Evolutionary conservation across 2,797 vertebrate species (phyloP), one percentile per base, ranked within the genome.

Genomic region (Myoxocephalus aenaeus): DNA sequence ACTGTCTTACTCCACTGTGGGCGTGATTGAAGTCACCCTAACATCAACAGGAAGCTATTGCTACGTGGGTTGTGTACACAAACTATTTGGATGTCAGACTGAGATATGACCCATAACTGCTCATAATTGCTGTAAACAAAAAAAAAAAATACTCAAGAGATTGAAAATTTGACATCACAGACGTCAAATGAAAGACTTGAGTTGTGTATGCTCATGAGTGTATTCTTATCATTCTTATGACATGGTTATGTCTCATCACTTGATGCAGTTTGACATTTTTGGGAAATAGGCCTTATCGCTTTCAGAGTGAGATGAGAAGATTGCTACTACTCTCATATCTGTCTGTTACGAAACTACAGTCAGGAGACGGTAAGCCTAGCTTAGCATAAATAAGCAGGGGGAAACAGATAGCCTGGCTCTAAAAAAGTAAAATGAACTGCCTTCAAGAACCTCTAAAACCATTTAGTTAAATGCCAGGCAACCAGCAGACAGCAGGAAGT

Each of bases 31-130:
- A 92, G 91, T 92, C 70, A 14, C 72, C 40, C 56, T 86, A 92
- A 91, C 86, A 83, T 94, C 92, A 94, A 94, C 94, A 94, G 94
- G 94, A 94, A 93, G 89, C 80, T 73, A 68, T 90, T 89, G 77
- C 90, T 87, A 88, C 78, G 76, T 82, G 79, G 76, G 48, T 70
- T 92, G 87, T 91, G 79, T 82, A 93, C 82, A 92, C 82, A 91
- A 92, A 90, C 81, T 73, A 73, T 85, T 89, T 78, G 91, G 92
- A 93, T 93, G 88, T 86, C 90, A 93, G 91, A 93, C 91, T 84
- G 85, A 44, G 93, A 93, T 93, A 93, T 89, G 87, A 91, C 81
- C 83, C 75, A 90, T 91, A 93, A 93, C 86, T 90, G 83, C 87
- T 79, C 89, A 83, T 94, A 93, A 94, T 94, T 92, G 70, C 79